Conservation (phyloP, 2,113 vertebrate genomes). For the Vulpes vulpes region DNA sequence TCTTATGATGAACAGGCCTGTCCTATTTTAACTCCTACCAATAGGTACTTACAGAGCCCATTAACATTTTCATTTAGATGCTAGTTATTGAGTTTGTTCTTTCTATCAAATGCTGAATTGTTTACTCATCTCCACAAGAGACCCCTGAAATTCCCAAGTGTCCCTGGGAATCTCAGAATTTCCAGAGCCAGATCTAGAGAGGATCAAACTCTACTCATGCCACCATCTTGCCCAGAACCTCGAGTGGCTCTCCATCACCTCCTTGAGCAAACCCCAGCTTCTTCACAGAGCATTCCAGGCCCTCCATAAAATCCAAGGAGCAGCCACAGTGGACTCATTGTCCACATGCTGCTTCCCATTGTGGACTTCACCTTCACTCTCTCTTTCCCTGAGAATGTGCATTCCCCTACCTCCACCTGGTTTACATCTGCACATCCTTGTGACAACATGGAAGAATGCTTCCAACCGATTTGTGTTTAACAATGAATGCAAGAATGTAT, state of each 20-base stretch:
- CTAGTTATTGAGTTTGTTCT: neutral
- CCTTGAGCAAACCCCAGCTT: neutral
- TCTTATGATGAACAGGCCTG: neutral
- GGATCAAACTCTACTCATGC: neutral
- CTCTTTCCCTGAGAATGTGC: neutral
- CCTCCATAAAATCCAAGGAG: neutral
- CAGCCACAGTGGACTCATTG: neutral
- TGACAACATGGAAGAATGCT: neutral
- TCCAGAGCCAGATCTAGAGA: constrained; percentile 10
- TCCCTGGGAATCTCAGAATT: constrained; percentile 13
- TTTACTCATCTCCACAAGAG: neutral
- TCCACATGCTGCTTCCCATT: fast-evolving
- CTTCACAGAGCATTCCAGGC: neutral
- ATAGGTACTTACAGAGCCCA: neutral
- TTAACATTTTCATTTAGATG: neutral
- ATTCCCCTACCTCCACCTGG: neutral
- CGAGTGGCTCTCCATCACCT: neutral
- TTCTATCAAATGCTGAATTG: neutral
- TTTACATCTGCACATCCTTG: neutral
- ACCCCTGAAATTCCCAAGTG: neutral
- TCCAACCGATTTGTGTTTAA: constrained; percentile 20
- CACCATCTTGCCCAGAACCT: neutral
- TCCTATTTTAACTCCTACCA: neutral
- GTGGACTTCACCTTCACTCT: neutral
- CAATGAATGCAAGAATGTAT: neutral